A percentile compares a stretch with the other conserved stretches of the same genome.
Conservation (phyloP, 2,888 invertebrate species). For the Caenorhabditis becei region DNA sequence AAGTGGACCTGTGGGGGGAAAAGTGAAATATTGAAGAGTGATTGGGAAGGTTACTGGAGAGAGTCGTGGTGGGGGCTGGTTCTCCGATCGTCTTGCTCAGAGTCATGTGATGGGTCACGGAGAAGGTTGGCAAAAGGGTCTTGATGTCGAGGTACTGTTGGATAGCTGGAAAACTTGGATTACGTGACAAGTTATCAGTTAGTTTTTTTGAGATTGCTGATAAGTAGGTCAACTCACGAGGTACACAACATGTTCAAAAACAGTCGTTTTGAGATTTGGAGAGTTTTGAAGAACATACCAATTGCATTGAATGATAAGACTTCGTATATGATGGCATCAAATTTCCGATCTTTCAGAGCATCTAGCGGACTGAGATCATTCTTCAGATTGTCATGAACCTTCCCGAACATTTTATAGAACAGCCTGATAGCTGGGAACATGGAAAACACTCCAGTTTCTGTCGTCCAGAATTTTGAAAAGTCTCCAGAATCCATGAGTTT, state of each 20-base stretch:
- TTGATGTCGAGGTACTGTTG: slow-evolving; percentile 42
- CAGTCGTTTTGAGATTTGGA: too few relatives aligned
- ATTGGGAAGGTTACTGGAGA: slow-evolving; percentile 27
- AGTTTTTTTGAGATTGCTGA: too few relatives aligned
- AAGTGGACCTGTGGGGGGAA: slow-evolving; percentile 22
- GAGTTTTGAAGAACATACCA: too few relatives aligned
- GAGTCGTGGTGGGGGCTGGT: slow-evolving; percentile 21
- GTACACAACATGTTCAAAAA: too few relatives aligned
- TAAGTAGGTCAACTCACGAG: too few relatives aligned
- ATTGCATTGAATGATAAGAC: slow-evolving; percentile 20
- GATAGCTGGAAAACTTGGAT: slow-evolving; percentile 34
- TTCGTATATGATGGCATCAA: slow-evolving; percentile 46
- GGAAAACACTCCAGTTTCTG: slow-evolving; percentile 19
- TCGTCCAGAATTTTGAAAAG: slow-evolving; percentile 30
- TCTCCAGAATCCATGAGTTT: slow-evolving; percentile 14
- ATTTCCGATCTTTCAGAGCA: slow-evolving; percentile 26
- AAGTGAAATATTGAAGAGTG: too few relatives aligned
- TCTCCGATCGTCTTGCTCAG: slow-evolving; percentile 46
- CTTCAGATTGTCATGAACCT: slow-evolving; percentile 31
- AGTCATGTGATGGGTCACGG: slow-evolving; percentile 34
- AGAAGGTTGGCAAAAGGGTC: slow-evolving; percentile 24
- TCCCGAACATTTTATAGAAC: slow-evolving; percentile 36
- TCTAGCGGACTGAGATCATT: slow-evolving; percentile 30
- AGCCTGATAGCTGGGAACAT: slow-evolving; percentile 27
- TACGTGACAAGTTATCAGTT: too few relatives aligned